Base-by-base conservation (phyloP, 2,797 vertebrate genomes). In the Takifugu ocellatus region DNA sequence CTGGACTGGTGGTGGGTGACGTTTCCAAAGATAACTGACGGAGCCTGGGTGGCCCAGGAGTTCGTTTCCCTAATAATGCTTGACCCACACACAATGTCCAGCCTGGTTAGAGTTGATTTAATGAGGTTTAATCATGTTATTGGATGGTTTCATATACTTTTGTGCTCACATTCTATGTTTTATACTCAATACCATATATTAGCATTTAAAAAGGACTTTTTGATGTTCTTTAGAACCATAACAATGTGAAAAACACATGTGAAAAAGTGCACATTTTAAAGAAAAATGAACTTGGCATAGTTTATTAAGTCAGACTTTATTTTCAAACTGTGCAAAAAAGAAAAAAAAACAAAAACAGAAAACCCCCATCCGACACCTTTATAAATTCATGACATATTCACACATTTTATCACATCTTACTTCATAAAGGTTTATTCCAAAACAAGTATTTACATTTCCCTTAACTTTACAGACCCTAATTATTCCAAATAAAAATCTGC, bases 361-460 rank as follows among this genome's bases (percentile, higher is more conserved):
- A 46, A 67, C 75, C 72, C 46, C 60, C 59, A 73, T 70, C 61
- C 49, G 61, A 77, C 54, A 75, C 53, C 49, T 81, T 66, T 82
- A 84, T 69, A 85, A 85, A 81, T 76, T 84, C 46, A 68, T 77
- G 45, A 78, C 73, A 68, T 56, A 79, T 74, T 75, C 66, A 83
- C 66, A 86, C 66, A 77, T 54, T 70, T 66, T 49, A 79, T 67
- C 45, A 78, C 72, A 65, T 68, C 26, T 80, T 69, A 76, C 39
- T 61, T 50, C 50, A 75, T 59, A 76, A 65, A 59, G 63, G 61
- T 68, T 64, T 29, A 73, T 72, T 70, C 14, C 69, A 57, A 77
- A 80, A 78, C 25, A 68, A 71, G 44, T 89, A 92, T 91, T 90
- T 92, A 91, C 91, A 88, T 51, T 84, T 84, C 54, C 61, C 62